phyloP scores from a whole-genome alignment of 2,797 vertebrate genomes.

The Chloroceryle inda region DNA sequence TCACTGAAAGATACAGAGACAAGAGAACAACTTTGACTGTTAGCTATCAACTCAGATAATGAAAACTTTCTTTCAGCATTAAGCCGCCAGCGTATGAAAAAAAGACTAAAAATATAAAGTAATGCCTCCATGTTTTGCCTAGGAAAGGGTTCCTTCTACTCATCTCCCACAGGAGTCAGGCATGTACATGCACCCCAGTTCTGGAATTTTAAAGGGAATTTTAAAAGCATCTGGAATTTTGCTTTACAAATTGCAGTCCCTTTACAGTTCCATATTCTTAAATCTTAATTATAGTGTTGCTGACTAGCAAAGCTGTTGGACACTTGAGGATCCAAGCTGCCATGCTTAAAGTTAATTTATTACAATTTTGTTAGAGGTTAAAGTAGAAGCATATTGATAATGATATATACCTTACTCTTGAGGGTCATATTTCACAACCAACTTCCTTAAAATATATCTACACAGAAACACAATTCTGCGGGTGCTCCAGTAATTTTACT shows the following conservation, averaged over 20 bases:
- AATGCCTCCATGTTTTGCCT: neutral
- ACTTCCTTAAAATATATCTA: neutral
- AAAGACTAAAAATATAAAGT: conserved; percentile 51
- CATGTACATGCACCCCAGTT: neutral
- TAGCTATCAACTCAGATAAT: conserved; percentile 77
- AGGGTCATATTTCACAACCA: neutral
- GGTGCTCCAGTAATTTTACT: neutral
- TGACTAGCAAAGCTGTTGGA: neutral
- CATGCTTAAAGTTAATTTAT: neutral
- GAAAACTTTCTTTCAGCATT: conserved; percentile 70
- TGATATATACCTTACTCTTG: neutral
- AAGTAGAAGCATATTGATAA: neutral
- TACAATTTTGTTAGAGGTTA: neutral
- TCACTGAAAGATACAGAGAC: conserved; percentile 75
- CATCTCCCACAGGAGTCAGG: neutral
- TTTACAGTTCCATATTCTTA: neutral
- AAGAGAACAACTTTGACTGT: conserved; percentile 75
- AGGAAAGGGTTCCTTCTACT: neutral
- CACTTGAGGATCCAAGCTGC: neutral
- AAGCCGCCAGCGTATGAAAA: conserved; percentile 48
- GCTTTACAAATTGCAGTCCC: neutral
- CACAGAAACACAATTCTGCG: neutral
- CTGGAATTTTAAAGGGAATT: neutral
- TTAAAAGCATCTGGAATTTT: neutral
- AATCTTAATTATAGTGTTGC: neutral